Base-by-base conservation (phyloP, 2,797 vertebrate genomes). In the Neostethus bicornis region DNA sequence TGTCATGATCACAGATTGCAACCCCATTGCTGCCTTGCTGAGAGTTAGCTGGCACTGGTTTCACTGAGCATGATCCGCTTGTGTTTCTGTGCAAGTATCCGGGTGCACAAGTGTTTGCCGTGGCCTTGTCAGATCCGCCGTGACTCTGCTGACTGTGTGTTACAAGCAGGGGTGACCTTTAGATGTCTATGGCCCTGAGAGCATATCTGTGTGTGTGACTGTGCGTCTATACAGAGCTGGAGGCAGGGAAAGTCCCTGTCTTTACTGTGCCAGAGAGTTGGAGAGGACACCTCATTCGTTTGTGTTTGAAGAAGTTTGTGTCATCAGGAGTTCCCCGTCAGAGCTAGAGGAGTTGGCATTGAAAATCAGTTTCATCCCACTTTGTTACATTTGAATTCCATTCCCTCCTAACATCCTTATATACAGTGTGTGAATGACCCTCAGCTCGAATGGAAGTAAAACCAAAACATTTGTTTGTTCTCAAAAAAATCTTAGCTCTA, bases 1-100 rank as follows among this genome's bases (percentile, higher is more conserved):
- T 83, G 77, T 75, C 79, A 79, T 38, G 60, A 83, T 88, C 85
- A 79, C 85, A 89, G 84, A 87, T 82, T 90, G 85, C 46, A 70
- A 77, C 71, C 73, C 66, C 66, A 52, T 88, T 73, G 42, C 71
- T 63, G 58, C 75, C 72, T 71, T 65, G 79, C 61, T 66, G 71
- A 77, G 81, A 80, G 75, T 66, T 67, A 56, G 75, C 74, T 88
- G 83, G 83, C 85, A 77, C 72, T 7, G 50, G 54, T 48, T 66
- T 32, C n/a, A 13, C 73, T 72, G 71, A 82, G 71, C 53, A 3
- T 42, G 55, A 66, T 37, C 31, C 41, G 47, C 54, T 60, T 51
- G 31, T 52, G 35, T 58, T 29, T 62, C 32, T 70, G 70, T 73
- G 25, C 72, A 16, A 58, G 52, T 54, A 51, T 54, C 11, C 29